Conservation (phyloP, 2,888 invertebrate species). For the Azorinus chamasolen region DNA sequence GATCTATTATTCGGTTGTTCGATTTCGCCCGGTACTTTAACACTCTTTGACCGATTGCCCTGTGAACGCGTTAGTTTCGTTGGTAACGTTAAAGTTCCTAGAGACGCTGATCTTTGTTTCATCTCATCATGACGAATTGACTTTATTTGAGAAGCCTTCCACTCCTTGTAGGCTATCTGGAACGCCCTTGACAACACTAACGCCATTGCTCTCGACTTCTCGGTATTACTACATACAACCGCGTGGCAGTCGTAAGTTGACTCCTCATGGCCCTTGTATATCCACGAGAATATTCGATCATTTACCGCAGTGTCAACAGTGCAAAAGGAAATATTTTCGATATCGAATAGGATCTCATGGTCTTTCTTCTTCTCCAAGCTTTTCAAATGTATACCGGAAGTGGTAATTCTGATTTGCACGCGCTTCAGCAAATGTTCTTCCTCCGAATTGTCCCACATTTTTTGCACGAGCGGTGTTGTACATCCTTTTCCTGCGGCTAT, state of each 20-base stretch:
- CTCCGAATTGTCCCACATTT: constrained; percentile 80
- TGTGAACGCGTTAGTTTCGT: background rate
- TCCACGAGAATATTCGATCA: constrained; percentile 81
- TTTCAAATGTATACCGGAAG: constrained; percentile 70
- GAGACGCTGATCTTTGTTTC: constrained; percentile 39
- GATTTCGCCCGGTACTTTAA: too few species aligned
- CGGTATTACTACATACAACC: constrained; percentile 75
- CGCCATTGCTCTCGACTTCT: constrained; percentile 78
- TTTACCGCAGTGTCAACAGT: constrained; percentile 76
- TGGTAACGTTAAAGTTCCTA: constrained; percentile 16
- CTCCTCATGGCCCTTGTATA: constrained; percentile 63
- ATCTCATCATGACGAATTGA: constrained; percentile 43
- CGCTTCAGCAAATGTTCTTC: constrained; percentile 72
- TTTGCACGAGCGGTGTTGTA: constrained; percentile 74
- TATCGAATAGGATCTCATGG: constrained; percentile 63
- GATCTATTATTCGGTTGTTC: too few species aligned
- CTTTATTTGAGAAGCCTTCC: constrained; percentile 71
- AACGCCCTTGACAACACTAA: constrained; percentile 79
- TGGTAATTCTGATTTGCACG: constrained; percentile 69
- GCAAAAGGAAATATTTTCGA: constrained; percentile 82
- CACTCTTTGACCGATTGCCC: too few species aligned
- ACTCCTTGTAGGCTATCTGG: constrained; percentile 82
- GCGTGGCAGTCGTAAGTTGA: constrained; percentile 74
- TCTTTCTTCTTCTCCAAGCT: constrained; percentile 71
- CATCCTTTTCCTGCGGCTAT: constrained; percentile 78